Conservation (phyloP, 2,113 vertebrate species). For the Fukomys damarensis region DNA sequence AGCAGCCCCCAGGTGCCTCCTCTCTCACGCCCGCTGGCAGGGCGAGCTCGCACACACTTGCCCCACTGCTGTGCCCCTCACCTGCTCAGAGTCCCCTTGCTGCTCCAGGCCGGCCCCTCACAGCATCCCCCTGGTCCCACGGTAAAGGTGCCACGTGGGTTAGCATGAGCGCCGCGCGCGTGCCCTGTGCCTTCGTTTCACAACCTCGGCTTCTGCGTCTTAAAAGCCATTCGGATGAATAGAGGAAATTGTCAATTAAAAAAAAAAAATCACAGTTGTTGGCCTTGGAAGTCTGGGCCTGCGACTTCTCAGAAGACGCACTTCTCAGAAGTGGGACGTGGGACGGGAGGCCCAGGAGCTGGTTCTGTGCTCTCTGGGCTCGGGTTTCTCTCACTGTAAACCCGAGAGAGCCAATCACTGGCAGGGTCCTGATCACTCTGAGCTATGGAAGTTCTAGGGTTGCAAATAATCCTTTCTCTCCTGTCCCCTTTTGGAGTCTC, state of each 20-base stretch:
- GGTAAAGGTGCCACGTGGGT: background rate
- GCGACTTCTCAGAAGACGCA: background rate
- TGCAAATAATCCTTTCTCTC: constrained; percentile 13
- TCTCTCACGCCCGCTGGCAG: background rate
- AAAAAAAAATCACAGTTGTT: background rate
- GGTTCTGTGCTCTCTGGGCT: background rate
- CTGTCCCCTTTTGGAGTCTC: background rate
- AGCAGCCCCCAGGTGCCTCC: background rate
- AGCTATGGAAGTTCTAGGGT: background rate
- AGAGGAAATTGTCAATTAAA: background rate
- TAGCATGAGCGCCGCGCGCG: background rate
- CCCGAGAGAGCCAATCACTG: background rate
- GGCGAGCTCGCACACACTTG: background rate
- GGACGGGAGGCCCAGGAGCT: background rate
- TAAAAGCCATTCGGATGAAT: background rate
- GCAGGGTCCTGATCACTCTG: background rate
- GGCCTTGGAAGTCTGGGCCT: background rate
- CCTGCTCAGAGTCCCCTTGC: too few species aligned
- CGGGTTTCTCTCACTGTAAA: background rate
- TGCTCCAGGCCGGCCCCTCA: background rate
- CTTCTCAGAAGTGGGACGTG: too few species aligned
- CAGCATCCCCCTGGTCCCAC: accelerated
- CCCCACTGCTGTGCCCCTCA: too few species aligned
- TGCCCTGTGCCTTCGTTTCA: background rate
- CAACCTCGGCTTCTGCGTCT: background rate